A percentile compares a stretch with the other conserved stretches of the same genome.
Evolutionary conservation across 2,888 invertebrate genomes (phyloP).

Genomic region (Pilophorus perplexus): DNA sequence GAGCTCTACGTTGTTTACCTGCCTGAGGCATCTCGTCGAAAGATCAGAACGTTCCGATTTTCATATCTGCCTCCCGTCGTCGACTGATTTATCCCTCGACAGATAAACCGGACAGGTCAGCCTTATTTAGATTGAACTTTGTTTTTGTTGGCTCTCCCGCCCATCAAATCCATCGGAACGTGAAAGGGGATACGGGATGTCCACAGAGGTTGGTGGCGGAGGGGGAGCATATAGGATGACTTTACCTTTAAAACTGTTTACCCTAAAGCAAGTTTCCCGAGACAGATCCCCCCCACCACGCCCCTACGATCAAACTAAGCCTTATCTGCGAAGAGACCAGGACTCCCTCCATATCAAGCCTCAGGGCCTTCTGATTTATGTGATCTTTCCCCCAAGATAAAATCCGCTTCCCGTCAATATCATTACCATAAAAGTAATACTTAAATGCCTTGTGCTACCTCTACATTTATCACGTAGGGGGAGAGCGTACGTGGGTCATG

Average conservation of each 20-base stretch:
- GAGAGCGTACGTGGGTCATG: too few relatives aligned
- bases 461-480: conserved; percentile 22
- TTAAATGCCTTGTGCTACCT: conserved; percentile 29
- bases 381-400: conserved; percentile 21
- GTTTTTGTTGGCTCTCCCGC: neutral
- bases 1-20: too few relatives aligned
- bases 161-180: neutral
- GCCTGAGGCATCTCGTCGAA: too few relatives aligned
- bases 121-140: neutral
- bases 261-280: neutral
- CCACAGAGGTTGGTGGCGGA: too few relatives aligned
- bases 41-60: too few relatives aligned
- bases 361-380: conserved; percentile 32
- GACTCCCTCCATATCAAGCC: neutral
- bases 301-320: neutral
- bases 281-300: neutral
- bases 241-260: too few relatives aligned
- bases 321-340: neutral
- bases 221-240: too few relatives aligned
- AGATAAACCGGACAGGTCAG: neutral
- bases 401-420: conserved; percentile 24
- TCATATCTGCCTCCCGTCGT: too few relatives aligned
- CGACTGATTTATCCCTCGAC: too few relatives aligned
- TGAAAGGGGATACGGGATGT: neutral
- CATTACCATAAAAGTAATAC: conserved; percentile 40